A percentile compares a stretch with the other conserved stretches of the same genome.
Evolutionary conservation across 2,888 invertebrate species (phyloP).

Genomic region (Entomobrya proxima): DNA sequence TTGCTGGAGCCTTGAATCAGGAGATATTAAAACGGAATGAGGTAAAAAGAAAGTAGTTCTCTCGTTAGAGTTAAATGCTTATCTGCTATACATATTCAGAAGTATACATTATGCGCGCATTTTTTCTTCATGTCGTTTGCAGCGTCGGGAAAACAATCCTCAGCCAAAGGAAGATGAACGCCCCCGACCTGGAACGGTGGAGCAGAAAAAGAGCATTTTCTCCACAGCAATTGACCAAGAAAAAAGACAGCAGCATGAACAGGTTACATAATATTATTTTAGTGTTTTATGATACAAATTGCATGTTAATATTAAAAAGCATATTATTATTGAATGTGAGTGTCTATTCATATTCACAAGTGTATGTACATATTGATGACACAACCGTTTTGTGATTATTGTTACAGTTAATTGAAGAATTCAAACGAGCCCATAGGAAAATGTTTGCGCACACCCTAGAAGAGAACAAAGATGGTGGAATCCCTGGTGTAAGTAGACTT

Average conservation of each 20-base stretch:
- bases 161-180: constrained; percentile 66
- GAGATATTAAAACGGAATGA: constrained; percentile 84
- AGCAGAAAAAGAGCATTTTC: constrained; percentile 72
- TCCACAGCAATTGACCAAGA: constrained; percentile 80
- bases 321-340: background rate
- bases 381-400: too few species aligned
- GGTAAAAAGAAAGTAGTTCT: constrained; percentile 79
- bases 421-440: constrained; percentile 90
- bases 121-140: constrained; percentile 14
- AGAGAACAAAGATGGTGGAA: constrained; percentile 49
- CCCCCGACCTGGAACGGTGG: constrained; percentile 72
- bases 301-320: background rate
- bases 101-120: background rate
- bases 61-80: background rate
- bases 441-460: constrained; percentile 82
- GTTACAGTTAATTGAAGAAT: constrained; percentile 87
- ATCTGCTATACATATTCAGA: background rate
- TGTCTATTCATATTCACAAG: background rate
- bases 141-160: constrained; percentile 73
- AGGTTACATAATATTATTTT: constrained; percentile 76
- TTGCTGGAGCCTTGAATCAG: constrained; percentile 84
- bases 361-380: background rate
- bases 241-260: constrained; percentile 84
- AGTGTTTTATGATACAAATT: too few species aligned
- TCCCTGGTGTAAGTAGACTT: constrained; percentile 50